These are phyloP conservation scores for Drosophila yooni DNA, from an alignment of 2,888 invertebrate genomes.

Conservation along the genomic window DNA sequence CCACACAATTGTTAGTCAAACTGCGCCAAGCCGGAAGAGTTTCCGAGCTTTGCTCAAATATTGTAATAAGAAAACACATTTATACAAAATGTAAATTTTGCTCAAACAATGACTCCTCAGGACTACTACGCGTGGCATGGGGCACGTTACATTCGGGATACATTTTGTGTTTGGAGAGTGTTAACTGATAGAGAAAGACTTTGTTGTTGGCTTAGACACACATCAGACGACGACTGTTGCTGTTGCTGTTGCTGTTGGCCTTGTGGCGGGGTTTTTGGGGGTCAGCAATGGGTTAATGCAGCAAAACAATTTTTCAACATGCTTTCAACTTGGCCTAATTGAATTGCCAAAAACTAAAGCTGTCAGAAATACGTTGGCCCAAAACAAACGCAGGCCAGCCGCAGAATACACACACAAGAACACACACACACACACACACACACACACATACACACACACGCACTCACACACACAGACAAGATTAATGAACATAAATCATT, in stretches of 20 bases:
- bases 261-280: constrained; percentile 11
- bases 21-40: not conserved
- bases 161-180: not conserved
- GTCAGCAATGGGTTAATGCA: constrained; percentile 64
- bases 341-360: constrained; percentile 68
- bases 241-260: constrained; percentile 30
- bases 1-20: not conserved
- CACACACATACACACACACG: constrained; percentile 2
- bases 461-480: constrained; percentile 45
- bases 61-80: not conserved
- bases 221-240: constrained; percentile 43
- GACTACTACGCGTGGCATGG: not conserved
- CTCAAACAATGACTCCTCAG: too few relatives aligned
- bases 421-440: constrained; percentile 15
- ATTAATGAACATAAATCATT: constrained; percentile 67
- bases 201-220: constrained; percentile 32
- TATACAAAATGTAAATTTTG: too few relatives aligned
- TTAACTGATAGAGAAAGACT: not conserved
- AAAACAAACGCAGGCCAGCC: constrained; percentile 47
- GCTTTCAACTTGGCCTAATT: constrained; percentile 67
- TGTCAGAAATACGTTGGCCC: constrained; percentile 60
- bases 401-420: constrained; percentile 19
- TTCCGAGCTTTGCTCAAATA: not conserved
- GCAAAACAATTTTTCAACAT: constrained; percentile 64
- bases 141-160: not conserved